Base-by-base conservation (phyloP, 2,797 vertebrate genomes). In the Hipposideros larvatus region DNA sequence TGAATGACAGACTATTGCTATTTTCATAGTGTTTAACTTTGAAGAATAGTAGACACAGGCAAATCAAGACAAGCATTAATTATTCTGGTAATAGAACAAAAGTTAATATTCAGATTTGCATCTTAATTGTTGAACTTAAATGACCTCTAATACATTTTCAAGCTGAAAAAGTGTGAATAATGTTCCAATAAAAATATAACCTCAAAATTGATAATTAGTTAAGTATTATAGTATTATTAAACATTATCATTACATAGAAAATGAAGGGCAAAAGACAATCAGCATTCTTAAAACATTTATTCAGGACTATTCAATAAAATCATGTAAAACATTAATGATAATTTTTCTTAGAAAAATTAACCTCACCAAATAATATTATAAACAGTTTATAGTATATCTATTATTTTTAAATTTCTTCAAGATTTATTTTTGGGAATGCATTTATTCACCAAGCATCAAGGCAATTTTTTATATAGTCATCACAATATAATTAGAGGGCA, bases 1-100 rank as follows among this genome's bases (percentile, higher is more conserved):
- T 31, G 43, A 86, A 34, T 78, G 48, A 61, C 21, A 86, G 22
- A 73, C 37, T 9, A 7, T 74, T 37, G 48, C 31, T 77, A 7
- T 65, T 34, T 94, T 90, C 46, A 70, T 9, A 75, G 22, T 75
- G 31, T 82, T 95, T 90, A 48, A 90, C 73, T 96, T 82, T 66
- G 86, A 55, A 87, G 68, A 83, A 88, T 0, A 92, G 75, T 70
- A 87, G 85, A 70, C 31, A 83, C 31, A 94, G 34, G 55, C 21
- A 88, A 66, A 43, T 86, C 51, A 57, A 77, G 28, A 31, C 24
- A 96, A 34, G 41, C 8, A 79, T 75, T 87, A 73, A 79, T 92
- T 66, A 14, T 95, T 77, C 13, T 88, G 19, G 2, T 22, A 95
- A 75, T 0, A 24, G 93, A 85, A 78, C 28, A 57, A 88, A 92